Evolutionary conservation across 2,888 invertebrate species (phyloP).

Genomic region (Synanthedon formicaeformis): DNA sequence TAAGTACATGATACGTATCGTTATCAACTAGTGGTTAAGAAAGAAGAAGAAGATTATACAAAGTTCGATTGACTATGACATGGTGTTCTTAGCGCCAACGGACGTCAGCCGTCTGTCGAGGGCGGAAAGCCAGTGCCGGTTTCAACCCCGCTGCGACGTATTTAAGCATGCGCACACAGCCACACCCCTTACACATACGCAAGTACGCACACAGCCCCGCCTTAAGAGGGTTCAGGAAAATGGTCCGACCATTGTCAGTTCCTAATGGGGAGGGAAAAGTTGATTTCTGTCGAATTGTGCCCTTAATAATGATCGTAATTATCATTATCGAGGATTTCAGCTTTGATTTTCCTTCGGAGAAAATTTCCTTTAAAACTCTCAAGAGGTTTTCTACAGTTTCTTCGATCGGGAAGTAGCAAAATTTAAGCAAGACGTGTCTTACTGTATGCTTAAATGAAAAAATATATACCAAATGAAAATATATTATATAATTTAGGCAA

Average conservation of each 20-base stretch:
- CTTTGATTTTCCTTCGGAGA: constrained; percentile 9
- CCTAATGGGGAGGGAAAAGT: constrained; percentile 55
- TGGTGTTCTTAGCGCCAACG: constrained; percentile 21
- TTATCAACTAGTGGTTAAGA: constrained; percentile 26
- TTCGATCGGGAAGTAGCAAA: constrained; percentile 12
- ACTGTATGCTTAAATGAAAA: no score
- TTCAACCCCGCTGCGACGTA: constrained; percentile 15
- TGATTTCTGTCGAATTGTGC: constrained; percentile 55
- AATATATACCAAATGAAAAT: no score
- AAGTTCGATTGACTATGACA: constrained; percentile 37
- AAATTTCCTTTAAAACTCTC: constrained; percentile 1
- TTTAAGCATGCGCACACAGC: constrained; percentile 30
- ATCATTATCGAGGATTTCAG: constrained; percentile 34
- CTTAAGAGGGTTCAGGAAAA: constrained; percentile 54
- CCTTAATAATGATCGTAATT: constrained; percentile 57
- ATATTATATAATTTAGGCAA: no score
- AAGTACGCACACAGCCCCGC: constrained; percentile 13
- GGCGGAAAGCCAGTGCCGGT: constrained; percentile 42
- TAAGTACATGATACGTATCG: constrained; percentile 65
- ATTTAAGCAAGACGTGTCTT: not conserved
- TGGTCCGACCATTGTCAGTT: constrained; percentile 56
- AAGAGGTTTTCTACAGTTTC: constrained; percentile 1
- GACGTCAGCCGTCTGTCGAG: constrained; percentile 35
- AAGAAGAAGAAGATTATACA: constrained; percentile 26
- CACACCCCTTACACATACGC: constrained; percentile 10